phyloP scores from a whole-genome alignment of 2,888 invertebrate species.

The Drosophila mulleri region DNA sequence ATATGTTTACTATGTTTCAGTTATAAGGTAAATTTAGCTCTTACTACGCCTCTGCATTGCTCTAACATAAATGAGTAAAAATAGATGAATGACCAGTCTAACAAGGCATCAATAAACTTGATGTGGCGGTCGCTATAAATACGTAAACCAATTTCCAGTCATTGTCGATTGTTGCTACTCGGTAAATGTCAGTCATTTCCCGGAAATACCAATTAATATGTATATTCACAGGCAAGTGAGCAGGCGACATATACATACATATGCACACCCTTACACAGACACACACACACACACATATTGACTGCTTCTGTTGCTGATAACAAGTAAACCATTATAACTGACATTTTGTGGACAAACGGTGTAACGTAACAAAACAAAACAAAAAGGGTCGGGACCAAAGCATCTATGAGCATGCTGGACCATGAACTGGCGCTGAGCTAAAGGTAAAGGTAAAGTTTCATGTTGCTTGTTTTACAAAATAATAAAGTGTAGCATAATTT shows the following conservation, averaged over 20 bases:
- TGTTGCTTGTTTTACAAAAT: constrained; percentile 50
- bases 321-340: constrained; percentile 37
- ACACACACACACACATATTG: background rate
- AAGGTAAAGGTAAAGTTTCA: constrained; percentile 46
- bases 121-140: background rate
- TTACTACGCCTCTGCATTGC: background rate
- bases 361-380: background rate
- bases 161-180: background rate
- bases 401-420: constrained; percentile 28
- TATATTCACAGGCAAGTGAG: background rate
- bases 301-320: constrained; percentile 28
- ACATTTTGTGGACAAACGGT: constrained; percentile 24
- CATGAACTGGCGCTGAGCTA: constrained; percentile 41
- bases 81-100: background rate
- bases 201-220: constrained; percentile 34
- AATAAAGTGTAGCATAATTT: constrained; percentile 63
- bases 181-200: constrained; percentile 14
- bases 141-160: background rate
- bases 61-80: background rate
- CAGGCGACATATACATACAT: background rate
- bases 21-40: background rate
- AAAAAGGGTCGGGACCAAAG: constrained; percentile 44
- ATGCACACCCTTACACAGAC: constrained; percentile 9
- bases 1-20: no score
- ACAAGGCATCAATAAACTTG: background rate